Evolutionary conservation across 2,888 invertebrate species (phyloP).

Genomic region (Drosophila mercatorum): DNA sequence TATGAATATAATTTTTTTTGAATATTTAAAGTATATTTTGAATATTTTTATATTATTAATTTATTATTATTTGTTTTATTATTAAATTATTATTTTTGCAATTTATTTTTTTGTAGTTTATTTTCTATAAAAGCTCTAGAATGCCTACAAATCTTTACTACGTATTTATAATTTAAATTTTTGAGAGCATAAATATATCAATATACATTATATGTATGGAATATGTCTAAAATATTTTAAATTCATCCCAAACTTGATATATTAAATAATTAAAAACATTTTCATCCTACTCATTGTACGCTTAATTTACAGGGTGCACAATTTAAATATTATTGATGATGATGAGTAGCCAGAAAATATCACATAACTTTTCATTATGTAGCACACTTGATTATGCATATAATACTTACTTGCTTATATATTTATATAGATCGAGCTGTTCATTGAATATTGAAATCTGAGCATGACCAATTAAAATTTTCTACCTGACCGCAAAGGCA

Average conservation of each 20-base stretch:
- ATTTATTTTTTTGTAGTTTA: too few relatives aligned
- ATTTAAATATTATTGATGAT: slow-evolving; percentile 35
- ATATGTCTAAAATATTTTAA: too few relatives aligned
- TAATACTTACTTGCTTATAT: neutral
- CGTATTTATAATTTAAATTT: too few relatives aligned
- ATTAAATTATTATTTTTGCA: too few relatives aligned
- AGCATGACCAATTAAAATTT: slow-evolving; percentile 67
- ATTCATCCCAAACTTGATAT: neutral
- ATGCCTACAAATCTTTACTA: too few relatives aligned
- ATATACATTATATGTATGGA: too few relatives aligned
- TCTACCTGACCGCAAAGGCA: slow-evolving; percentile 61
- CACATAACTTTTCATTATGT: slow-evolving; percentile 58
- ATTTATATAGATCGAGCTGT: slow-evolving; percentile 5
- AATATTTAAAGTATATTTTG: too few relatives aligned
- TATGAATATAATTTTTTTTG: too few relatives aligned
- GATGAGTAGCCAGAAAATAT: slow-evolving; percentile 69
- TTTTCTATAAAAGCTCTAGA: too few relatives aligned
- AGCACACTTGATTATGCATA: slow-evolving; percentile 43
- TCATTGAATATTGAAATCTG: slow-evolving; percentile 41
- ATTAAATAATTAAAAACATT: neutral
- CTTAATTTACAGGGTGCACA: slow-evolving; percentile 7
- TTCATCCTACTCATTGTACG: neutral
- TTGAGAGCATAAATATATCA: too few relatives aligned
- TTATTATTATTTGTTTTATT: too few relatives aligned
- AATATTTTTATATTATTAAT: too few relatives aligned